Conservation (phyloP, 2,797 vertebrate species). For the Glyptemys insculpta region DNA sequence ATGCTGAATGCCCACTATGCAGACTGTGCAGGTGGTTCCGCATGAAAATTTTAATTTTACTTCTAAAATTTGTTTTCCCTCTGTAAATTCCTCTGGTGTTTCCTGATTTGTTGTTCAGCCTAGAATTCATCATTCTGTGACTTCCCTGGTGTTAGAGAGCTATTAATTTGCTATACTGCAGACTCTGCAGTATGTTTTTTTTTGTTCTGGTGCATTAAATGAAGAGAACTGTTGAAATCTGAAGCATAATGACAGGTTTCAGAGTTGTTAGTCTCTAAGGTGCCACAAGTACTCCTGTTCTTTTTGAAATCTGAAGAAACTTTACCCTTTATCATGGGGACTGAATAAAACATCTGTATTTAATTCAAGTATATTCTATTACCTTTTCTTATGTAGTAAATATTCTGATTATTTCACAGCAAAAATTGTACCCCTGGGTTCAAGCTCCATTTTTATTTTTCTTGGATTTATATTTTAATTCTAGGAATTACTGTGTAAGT, state of each 20-base stretch:
- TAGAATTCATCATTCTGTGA: background rate
- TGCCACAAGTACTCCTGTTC: no score
- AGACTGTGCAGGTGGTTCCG: background rate
- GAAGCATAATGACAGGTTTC: no score
- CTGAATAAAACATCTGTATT: background rate
- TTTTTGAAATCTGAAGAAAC: background rate
- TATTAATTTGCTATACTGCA: background rate
- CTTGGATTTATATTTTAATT: constrained; percentile 24
- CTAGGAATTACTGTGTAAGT: constrained; percentile 68
- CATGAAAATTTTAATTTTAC: background rate
- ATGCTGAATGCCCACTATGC: constrained; percentile 9
- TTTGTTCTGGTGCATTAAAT: background rate
- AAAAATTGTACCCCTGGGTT: background rate
- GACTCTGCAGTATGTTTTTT: background rate
- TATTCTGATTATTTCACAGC: background rate
- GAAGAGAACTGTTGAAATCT: background rate
- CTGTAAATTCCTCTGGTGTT: background rate
- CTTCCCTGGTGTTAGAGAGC: background rate
- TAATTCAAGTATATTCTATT: background rate
- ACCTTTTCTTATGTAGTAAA: background rate
- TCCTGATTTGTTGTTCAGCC: background rate
- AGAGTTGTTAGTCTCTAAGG: no score
- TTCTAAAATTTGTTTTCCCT: background rate
- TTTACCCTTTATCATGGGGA: background rate
- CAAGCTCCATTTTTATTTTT: background rate